phyloP scores from a whole-genome alignment of 2,888 invertebrate species.

The Sipunculus nudus region DNA sequence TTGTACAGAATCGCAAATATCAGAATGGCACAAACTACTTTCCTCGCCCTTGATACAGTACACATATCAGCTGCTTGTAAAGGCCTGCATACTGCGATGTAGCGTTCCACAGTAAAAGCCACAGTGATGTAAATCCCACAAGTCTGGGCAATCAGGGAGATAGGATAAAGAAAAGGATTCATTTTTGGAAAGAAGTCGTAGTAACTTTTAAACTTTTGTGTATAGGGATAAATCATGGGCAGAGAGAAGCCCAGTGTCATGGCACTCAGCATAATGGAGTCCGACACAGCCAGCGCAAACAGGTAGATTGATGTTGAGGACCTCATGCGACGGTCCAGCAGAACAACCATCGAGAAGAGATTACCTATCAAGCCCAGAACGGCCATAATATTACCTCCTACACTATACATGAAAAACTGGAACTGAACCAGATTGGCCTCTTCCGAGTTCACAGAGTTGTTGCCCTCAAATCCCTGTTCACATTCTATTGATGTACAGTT shows the following conservation, averaged over 20 bases:
- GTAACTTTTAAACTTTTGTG: slow-evolving; percentile 73
- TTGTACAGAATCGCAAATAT: slow-evolving; percentile 88
- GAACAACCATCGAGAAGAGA: slow-evolving; percentile 59
- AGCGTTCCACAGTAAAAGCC: slow-evolving; percentile 81
- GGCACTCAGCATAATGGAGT: slow-evolving; percentile 84
- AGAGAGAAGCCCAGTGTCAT: slow-evolving; percentile 59
- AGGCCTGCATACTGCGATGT: slow-evolving; percentile 82
- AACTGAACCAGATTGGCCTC: no score
- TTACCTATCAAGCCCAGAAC: slow-evolving; percentile 73
- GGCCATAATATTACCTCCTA: slow-evolving; percentile 89
- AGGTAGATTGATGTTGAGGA: slow-evolving; percentile 95
- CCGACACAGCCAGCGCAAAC: slow-evolving; percentile 91
- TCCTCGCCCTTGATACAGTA: slow-evolving; percentile 85
- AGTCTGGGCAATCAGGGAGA: slow-evolving; percentile 87
- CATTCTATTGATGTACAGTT: background rate
- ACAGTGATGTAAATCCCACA: slow-evolving; percentile 88
- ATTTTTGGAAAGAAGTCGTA: slow-evolving; percentile 80
- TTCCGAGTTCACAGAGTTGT: slow-evolving; percentile 12
- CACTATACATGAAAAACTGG: slow-evolving; percentile 79
- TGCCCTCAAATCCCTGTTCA: background rate
- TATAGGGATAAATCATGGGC: slow-evolving; percentile 56
- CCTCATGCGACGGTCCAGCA: slow-evolving; percentile 82
- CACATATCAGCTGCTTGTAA: slow-evolving; percentile 88
- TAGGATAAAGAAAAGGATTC: slow-evolving; percentile 78
- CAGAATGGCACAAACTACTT: slow-evolving; percentile 84